A percentile compares a stretch with the other conserved stretches of the same genome.
These are phyloP conservation scores for Vicugna pacos DNA, from an alignment of 2,113 vertebrate genomes.

Conservation along the genomic window DNA sequence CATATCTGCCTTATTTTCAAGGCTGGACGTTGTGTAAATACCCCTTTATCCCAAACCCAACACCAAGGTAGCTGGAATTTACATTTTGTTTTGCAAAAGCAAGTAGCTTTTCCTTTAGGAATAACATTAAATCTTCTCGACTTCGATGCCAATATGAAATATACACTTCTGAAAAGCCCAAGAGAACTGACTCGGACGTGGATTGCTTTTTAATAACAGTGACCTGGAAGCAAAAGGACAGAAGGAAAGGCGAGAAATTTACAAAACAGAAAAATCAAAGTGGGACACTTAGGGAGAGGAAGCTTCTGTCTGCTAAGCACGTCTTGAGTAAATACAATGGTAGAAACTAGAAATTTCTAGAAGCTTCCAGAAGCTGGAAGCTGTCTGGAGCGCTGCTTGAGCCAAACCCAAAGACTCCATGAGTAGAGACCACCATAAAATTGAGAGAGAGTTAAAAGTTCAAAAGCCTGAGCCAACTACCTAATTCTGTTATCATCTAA, in stretches of 20 bases:
- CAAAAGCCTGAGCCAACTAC: neutral
- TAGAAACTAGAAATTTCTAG: no score
- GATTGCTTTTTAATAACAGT: neutral
- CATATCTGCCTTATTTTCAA: neutral
- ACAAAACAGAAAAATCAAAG: neutral
- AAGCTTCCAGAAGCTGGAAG: neutral
- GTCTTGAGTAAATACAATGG: neutral
- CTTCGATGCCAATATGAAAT: neutral
- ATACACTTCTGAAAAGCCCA: neutral
- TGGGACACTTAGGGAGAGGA: fast-evolving
- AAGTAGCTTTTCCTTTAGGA: neutral
- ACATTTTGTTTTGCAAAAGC: neutral
- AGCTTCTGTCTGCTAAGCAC: fast-evolving
- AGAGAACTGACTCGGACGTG: neutral
- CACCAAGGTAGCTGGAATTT: neutral
- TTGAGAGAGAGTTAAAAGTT: neutral
- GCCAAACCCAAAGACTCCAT: conserved; percentile 82
- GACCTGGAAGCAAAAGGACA: neutral
- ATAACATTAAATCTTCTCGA: neutral
- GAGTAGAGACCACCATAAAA: conserved; percentile 62
- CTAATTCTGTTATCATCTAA: neutral
- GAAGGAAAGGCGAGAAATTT: neutral
- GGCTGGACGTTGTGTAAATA: neutral
- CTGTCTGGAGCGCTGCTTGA: conserved; percentile 79
- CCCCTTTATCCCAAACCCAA: neutral